Percentiles rank a stretch among this genome's conserved stretches.
Evolutionary conservation across 1,140 invertebrate genomes (phyloP).

Genomic region (Zaprionus ghesquierei): DNA sequence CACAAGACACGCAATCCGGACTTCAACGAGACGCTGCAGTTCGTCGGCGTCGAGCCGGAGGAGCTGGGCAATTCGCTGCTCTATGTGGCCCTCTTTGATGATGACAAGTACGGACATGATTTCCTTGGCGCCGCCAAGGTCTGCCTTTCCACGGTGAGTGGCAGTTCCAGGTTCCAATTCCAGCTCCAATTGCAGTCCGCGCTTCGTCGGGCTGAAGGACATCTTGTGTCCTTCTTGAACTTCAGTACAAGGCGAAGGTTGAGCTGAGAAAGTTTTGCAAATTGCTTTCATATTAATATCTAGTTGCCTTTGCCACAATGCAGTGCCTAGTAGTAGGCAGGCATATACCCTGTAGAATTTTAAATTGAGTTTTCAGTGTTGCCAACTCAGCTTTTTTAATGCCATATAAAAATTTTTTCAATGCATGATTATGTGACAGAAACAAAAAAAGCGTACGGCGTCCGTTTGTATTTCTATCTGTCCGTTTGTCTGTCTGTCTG

Average conservation of each 20-base stretch:
- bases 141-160: conserved; percentile 83
- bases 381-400: no score
- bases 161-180: neutral
- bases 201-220: neutral
- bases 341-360: neutral
- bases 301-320: no score
- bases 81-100: conserved; percentile 90
- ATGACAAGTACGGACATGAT: conserved; percentile 93
- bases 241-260: neutral
- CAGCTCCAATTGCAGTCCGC: neutral
- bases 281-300: neutral
- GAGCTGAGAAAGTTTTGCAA: neutral
- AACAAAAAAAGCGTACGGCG: no score
- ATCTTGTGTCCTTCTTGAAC: neutral
- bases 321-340: neutral
- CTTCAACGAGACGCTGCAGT: conserved; percentile 96
- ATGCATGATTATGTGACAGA: no score
- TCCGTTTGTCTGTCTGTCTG: no score
- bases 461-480: no score
- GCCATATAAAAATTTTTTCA: no score
- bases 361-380: no score
- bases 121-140: conserved; percentile 92
- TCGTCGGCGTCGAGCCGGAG: conserved; percentile 89
- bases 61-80: conserved; percentile 89
- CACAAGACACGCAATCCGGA: conserved; percentile 96